Conservation (phyloP, 1,140 invertebrate species). For the Drosophila setifemur region DNA sequence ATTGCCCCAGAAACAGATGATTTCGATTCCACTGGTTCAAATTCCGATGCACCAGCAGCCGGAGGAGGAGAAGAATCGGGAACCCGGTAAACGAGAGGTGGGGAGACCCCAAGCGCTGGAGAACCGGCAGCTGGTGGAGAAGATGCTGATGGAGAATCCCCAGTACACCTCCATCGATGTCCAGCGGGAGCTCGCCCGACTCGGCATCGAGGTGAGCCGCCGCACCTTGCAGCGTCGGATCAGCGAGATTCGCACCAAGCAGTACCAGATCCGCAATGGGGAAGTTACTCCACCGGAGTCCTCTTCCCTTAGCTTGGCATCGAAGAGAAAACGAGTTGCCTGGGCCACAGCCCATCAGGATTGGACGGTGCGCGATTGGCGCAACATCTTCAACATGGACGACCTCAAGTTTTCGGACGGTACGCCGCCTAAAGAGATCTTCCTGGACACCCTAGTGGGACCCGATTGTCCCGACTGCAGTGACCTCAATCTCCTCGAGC, state of each 20-base stretch:
- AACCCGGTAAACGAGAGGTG: conserved; percentile 35
- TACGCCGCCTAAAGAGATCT: conserved; percentile 45
- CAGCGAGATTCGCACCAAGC: conserved; percentile 46
- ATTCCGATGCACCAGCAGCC: neutral
- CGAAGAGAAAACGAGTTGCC: conserved; percentile 22
- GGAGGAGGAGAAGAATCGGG: conserved; percentile 17
- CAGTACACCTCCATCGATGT: conserved; percentile 64
- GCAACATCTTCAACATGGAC: conserved; percentile 69
- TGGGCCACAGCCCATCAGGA: conserved; percentile 59
- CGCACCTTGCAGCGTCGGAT: conserved; percentile 59
- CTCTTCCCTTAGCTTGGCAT: conserved; percentile 1
- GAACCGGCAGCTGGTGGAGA: conserved; percentile 43
- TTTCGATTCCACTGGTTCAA: neutral
- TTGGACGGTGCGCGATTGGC: conserved; percentile 62
- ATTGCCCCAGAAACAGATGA: neutral
- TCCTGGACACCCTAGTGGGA: conserved; percentile 51
- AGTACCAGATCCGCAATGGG: neutral
- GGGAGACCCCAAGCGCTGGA: conserved; percentile 55
- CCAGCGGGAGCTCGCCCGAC: conserved; percentile 35
- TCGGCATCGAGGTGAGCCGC: conserved; percentile 57
- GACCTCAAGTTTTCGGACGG: conserved; percentile 36
- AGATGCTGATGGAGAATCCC: conserved; percentile 38
- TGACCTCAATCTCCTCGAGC: conserved; percentile 60
- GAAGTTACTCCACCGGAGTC: neutral
- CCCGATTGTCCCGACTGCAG: conserved; percentile 34